Base-by-base conservation (phyloP, 1,140 invertebrate genomes). In the Diplogasteroides magnus region DNA sequence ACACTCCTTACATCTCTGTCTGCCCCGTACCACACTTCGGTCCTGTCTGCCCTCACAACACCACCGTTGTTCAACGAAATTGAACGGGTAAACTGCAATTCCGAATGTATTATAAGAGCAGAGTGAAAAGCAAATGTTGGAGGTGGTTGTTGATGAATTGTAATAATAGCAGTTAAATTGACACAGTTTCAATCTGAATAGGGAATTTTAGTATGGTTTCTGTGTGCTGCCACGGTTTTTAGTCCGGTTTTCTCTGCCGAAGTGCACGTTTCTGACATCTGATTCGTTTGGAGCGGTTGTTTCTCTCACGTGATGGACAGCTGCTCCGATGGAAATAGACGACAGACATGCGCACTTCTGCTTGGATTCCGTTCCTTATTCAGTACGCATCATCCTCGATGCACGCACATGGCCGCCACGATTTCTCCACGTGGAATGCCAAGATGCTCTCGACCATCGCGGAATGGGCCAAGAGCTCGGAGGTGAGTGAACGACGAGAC, bases 371-470 rank as follows among this genome's bases (percentile, higher is more conserved):
- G 37, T 48, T 6, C 37, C 19, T 68, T 67, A 60, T 66, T 26
- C 57, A 80, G 57, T 81, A 78, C 63, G 72, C 74, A 31, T 48
- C 31, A 48, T 71, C 61, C 37, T 74, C 72, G 58, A 74, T 81
- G 80, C 64, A 61, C 25, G 31, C 67, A 15, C 64, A 64, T 26
- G 73, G 74, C 57, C 79, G 78, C 31, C 76, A 77, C 62, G 83
- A 81, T 57, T 81, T 81, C 68, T 74, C 72, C 28, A 83, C 80
- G 68, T 81, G 79, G 79, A 63, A 81, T 14, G 73, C 79, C 1
- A 81, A 81, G 65, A 82, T 79, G 31, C 61, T 81, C 1, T 81
- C 80, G 19, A 73, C 72, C 15, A 27, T 78, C 1, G 80, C 80
- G 1, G 79, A 81, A 68, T 81, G 79, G 79, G 74, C 75, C 6